phyloP scores from a whole-genome alignment of 1,140 invertebrate genomes.

The Aphidius ervi region DNA sequence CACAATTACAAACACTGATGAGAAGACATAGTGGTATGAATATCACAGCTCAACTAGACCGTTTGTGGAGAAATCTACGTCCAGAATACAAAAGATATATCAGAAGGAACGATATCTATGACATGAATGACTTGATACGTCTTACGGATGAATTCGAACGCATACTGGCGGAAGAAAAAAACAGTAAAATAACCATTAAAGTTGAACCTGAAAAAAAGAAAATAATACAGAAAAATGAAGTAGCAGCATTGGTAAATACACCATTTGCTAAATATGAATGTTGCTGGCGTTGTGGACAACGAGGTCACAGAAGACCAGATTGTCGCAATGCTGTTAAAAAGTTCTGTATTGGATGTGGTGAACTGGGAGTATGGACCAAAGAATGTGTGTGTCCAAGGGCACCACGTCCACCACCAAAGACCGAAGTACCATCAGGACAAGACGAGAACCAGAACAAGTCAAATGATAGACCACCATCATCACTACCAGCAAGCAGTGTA shows the following conservation, averaged over 20 bases:
- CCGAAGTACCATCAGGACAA: neutral
- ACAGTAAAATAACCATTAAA: neutral
- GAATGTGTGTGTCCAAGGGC: neutral
- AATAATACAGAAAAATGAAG: neutral
- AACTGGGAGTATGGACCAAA: neutral
- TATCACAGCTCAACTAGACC: neutral
- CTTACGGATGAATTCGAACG: neutral
- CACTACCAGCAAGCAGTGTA: neutral
- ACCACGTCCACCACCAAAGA: constrained; percentile 15
- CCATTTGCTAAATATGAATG: neutral
- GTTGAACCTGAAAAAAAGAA: neutral
- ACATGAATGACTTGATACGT: neutral
- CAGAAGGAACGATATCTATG: neutral
- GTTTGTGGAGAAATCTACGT: neutral
- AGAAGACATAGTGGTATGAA: constrained; percentile 8
- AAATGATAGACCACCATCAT: neutral
- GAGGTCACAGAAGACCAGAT: neutral
- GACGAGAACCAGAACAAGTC: neutral
- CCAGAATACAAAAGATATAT: neutral
- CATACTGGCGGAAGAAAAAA: neutral
- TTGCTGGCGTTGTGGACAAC: constrained; percentile 3
- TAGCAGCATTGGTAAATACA: neutral
- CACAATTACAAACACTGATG: neutral
- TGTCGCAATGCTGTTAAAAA: neutral
- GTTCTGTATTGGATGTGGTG: neutral